A percentile compares a stretch with the other conserved stretches of the same genome.
phyloP scores from a whole-genome alignment of 37 sponge, comb jelly and placozoan species.

The Spongia lamella region DNA sequence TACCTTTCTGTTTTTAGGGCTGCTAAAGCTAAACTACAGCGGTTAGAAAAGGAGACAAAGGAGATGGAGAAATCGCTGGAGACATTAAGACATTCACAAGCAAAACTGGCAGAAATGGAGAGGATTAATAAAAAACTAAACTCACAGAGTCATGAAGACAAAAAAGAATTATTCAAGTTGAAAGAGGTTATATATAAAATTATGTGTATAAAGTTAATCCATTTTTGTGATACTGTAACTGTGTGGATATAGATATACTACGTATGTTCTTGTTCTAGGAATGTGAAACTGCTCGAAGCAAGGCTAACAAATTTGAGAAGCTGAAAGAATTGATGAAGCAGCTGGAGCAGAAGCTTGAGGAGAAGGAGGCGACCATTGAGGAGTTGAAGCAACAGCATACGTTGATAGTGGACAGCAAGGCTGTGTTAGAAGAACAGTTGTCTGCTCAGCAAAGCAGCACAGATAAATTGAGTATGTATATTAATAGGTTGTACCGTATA shows the following conservation, averaged over 20 bases:
- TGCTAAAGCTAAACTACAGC: constrained; percentile 73
- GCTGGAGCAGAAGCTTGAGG: too few relatives aligned
- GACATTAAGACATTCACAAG: constrained; percentile 62
- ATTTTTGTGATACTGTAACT: too few relatives aligned
- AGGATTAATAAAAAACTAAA: constrained; percentile 63
- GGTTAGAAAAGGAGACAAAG: constrained; percentile 76
- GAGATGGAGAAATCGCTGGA: constrained; percentile 80
- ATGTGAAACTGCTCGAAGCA: too few relatives aligned
- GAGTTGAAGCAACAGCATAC: constrained; percentile 81
- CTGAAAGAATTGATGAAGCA: too few relatives aligned
- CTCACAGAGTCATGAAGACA: constrained; percentile 62
- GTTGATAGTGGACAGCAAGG: constrained; percentile 59
- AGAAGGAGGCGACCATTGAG: constrained; percentile 17
- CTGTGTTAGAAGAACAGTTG: constrained; percentile 66
- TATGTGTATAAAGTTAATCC: too few relatives aligned
- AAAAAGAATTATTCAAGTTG: constrained; percentile 66
- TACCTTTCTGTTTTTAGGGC: constrained; percentile 47
- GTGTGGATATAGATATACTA: not conserved
- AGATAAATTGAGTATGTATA: constrained; percentile 27
- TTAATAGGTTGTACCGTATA: not conserved
- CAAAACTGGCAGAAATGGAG: constrained; percentile 73
- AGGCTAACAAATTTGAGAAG: too few relatives aligned
- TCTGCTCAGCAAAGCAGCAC: constrained; percentile 38
- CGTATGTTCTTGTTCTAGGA: too few relatives aligned
- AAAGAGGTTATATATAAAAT: constrained; percentile 85